Evolutionary conservation across 2,797 vertebrate species (phyloP), one percentile per base, ranked within the genome.

Genomic region (Coregonus sp.): DNA sequence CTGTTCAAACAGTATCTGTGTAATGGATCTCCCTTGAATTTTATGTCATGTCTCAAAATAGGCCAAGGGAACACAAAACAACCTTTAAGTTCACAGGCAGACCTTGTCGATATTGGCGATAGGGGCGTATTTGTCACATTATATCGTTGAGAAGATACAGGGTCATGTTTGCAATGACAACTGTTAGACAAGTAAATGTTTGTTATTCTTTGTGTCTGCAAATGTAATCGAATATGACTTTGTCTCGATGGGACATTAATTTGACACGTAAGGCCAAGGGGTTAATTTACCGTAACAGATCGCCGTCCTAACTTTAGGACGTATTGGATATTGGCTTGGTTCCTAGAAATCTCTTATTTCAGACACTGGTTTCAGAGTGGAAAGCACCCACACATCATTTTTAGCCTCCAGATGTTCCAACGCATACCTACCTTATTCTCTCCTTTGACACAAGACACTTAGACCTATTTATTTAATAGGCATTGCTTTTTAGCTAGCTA

Each of bases 281-380:
- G 87, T 91, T 92, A 94, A 94, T 81, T 82, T 85, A 81, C 83
- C 72, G 80, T 80, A 86, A 86, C 90, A 93, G 90, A 94, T 84
- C 78, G 40, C 29, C 74, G 81, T 86, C 85, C 90, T 87, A 88
- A 90, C 84, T 91, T 92, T 91, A 89, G 88, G 85, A 67, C 70
- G 72, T 63, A 80, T 85, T 75, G 77, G 69, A 74, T 79, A 65
- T 86, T 84, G 81, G 86, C 85, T 85, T 73, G 81, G 83, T 80
- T 86, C 83, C 81, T 83, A 80, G 78, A 76, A 29, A 54, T 80
- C 84, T 91, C 89, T 81, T 74, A 82, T 90, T 91, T 63, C 72
- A 73, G 50, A 88, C 90, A 86, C 77, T 80, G 78, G 78, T 74
- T 61, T 75, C 70, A 77, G 54, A 75, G 78, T 72, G 76, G 70